Evolutionary conservation across 2,113 vertebrate species (phyloP), one percentile per base, ranked within the genome.

Genomic region (Siniperca knerii): DNA sequence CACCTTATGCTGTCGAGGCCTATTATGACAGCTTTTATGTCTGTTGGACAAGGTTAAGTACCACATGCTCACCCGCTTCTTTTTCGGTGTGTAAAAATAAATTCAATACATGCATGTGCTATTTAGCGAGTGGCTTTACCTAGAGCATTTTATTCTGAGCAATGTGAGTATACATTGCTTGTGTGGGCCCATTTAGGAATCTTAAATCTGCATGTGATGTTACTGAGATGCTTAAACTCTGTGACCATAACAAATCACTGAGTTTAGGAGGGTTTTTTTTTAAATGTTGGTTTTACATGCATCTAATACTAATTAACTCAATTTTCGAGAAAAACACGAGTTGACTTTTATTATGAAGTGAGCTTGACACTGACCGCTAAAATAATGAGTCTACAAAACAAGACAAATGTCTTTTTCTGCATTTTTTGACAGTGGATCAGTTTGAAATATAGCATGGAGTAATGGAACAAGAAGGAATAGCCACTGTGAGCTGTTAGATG

Each of bases 41-140:
- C 42, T 55, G 25, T 46, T 5, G 20, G 76, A 52, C 55, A 33
- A 79, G 81, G 77, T 90, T 75, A 85, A 90, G 79, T 33, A 79
- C 35, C 73, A 10, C 58, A 79, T 42, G 67, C 20, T 74, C 76
- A 16, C 46, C 66, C 29, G 66, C 0, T n/a, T 58, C 54, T 40
- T 83, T 16, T 55, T 61, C 29, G 1, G n/a, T 23, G 10, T 35
- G 4, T 62, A 6, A 44, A 91, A 83, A 55, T 84, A 75, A 60
- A 44, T 13, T 6, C 13, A 71, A 18, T 35, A 25, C 21, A 71
- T 75, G 50, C 29, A 16, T 40, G 8, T 1, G 16, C 48, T 65
- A 58, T 77, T 71, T 23, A 55, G 60, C 48, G 20, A 66, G 23
- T 42, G 0, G 15, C 18, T 46, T 75, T 21, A 71, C 7, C 25